Evolutionary conservation across 30 jellyfish, hydroid and myxozoan species (phyloP).

Genomic region (Hydra vulgaris): DNA sequence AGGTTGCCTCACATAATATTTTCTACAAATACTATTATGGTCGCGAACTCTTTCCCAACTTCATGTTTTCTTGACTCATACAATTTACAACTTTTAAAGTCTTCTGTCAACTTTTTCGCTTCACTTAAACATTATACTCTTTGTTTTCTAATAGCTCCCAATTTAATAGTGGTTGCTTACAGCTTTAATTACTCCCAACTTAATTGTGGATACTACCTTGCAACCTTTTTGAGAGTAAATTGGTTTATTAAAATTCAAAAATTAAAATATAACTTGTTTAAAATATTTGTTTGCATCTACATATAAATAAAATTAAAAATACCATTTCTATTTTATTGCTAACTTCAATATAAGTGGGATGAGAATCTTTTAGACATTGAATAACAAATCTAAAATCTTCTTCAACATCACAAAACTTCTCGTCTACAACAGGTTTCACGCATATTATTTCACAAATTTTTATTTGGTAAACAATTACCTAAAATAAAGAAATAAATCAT

Average conservation of each 20-base stretch:
- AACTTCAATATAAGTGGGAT: conserved; percentile 65
- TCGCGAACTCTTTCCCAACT: no score
- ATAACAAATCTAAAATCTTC: conserved; percentile 61
- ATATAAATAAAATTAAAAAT: neutral
- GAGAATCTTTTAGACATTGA: conserved; percentile 63
- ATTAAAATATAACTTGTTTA: neutral
- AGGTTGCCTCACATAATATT: no score
- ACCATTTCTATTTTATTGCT: conserved; percentile 54
- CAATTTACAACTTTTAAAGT: no score
- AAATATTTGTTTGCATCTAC: neutral
- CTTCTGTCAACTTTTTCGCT: no score
- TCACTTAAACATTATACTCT: no score
- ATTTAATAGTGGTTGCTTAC: no score
- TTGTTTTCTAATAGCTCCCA: no score
- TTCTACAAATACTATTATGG: no score
- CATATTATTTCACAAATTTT: conserved; percentile 67
- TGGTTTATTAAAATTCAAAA: no score
- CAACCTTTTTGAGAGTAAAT: neutral
- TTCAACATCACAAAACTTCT: conserved; percentile 12
- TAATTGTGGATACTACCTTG: no score
- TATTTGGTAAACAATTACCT: conserved; percentile 67
- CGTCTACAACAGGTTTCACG: conserved; percentile 49
- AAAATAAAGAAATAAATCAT: neutral
- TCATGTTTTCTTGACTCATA: no score
- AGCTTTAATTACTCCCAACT: no score